phyloP scores from a whole-genome alignment of 2,888 invertebrate genomes.

The Metacarcinus magister region DNA sequence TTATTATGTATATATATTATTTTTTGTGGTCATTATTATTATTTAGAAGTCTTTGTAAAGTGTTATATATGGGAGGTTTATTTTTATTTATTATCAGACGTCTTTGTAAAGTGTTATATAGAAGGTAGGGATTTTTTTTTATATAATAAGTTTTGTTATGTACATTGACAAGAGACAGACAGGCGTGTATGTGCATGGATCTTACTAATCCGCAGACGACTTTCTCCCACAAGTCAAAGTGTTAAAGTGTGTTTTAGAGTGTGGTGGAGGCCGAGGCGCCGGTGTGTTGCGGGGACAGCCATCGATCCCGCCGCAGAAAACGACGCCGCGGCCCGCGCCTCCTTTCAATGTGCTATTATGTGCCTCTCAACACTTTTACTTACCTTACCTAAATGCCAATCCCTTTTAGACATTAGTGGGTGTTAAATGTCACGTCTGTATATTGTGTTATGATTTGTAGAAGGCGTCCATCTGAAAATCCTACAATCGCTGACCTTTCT shows the following conservation, averaged over 20 bases:
- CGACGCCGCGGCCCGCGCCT: neutral
- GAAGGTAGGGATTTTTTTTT: neutral
- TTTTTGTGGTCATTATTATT: too few relatives aligned
- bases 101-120: neutral
- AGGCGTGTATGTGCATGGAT: neutral
- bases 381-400: neutral
- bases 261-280: slow-evolving; percentile 38
- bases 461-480: too few relatives aligned
- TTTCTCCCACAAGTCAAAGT: neutral
- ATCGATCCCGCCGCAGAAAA: slow-evolving; percentile 39
- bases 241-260: slow-evolving; percentile 2
- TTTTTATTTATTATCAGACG: too few relatives aligned
- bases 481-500: too few relatives aligned
- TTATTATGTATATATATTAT: neutral
- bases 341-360: neutral
- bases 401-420: too few relatives aligned
- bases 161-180: neutral
- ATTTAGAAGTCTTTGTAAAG: too few relatives aligned
- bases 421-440: too few relatives aligned
- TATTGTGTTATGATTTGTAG: too few relatives aligned
- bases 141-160: neutral
- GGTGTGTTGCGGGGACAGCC: slow-evolving; percentile 46
- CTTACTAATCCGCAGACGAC: neutral
- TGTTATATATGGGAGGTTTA: too few relatives aligned
- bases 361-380: neutral